phyloP scores from a whole-genome alignment of 2,797 vertebrate species.

The Neomorphus geoffroyi region DNA sequence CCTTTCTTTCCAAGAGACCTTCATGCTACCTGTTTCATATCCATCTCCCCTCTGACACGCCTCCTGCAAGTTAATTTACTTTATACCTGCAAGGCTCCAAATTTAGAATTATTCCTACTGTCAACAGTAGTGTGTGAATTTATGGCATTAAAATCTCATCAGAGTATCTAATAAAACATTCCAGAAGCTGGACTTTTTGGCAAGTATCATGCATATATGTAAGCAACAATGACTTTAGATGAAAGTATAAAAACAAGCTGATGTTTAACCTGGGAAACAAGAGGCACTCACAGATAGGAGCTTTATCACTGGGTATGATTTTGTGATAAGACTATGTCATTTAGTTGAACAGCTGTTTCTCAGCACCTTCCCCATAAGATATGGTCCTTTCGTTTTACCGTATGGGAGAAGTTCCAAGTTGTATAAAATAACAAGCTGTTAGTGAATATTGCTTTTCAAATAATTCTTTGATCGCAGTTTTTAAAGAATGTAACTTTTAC shows the following conservation, averaged over 20 bases:
- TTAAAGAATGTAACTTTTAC: not conserved
- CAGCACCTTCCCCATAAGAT: not conserved
- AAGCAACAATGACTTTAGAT: not conserved
- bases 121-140: not conserved
- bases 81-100: not conserved
- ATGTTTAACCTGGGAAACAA: not conserved
- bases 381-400: not conserved
- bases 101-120: not conserved
- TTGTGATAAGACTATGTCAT: not conserved
- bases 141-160: not conserved
- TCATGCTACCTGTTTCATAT: not conserved
- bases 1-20: not conserved
- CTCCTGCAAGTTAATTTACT: not conserved
- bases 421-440: not conserved
- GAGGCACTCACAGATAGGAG: not conserved
- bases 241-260: not conserved
- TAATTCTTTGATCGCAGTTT: not conserved
- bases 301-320: not conserved
- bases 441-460: not conserved
- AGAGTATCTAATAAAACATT: not conserved
- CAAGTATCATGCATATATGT: not conserved
- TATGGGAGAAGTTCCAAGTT: not conserved
- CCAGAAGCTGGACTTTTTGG: not conserved
- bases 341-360: not conserved
- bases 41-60: accelerated